A percentile compares a stretch with the other conserved stretches of the same genome.
These are phyloP conservation scores for Lepus timidus DNA, from an alignment of 2,113 vertebrate species.

Conservation along the genomic window DNA sequence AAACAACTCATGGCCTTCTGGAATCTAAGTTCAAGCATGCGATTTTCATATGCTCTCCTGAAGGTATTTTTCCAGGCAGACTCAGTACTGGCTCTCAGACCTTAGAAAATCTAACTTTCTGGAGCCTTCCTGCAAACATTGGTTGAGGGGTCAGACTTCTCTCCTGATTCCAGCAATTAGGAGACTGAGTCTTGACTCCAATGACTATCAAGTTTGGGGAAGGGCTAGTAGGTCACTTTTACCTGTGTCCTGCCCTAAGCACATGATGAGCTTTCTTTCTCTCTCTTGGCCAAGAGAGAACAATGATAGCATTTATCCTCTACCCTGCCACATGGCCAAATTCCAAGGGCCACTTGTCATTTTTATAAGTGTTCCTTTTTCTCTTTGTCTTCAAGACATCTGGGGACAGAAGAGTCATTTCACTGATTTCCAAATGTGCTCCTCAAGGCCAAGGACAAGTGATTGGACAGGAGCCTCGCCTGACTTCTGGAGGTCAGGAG, in stretches of 20 bases:
- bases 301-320: slow-evolving; percentile 58
- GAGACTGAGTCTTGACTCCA: neutral
- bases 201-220: slow-evolving; percentile 45
- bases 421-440: slow-evolving; percentile 9
- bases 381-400: slow-evolving; percentile 70
- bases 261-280: slow-evolving; percentile 33
- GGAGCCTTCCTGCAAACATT: neutral
- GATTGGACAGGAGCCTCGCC: neutral
- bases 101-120: neutral
- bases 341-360: slow-evolving; percentile 82
- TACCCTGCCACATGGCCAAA: slow-evolving; percentile 57
- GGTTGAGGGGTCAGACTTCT: accelerated
- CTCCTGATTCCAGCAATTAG: slow-evolving; percentile 54
- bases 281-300: slow-evolving; percentile 59
- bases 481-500: neutral
- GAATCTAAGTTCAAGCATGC: neutral
- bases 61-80: neutral
- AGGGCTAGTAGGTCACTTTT: neutral
- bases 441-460: slow-evolving; percentile 1
- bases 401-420: slow-evolving; percentile 35
- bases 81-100: neutral
- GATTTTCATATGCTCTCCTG: neutral
- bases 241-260: neutral
- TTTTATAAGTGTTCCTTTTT: slow-evolving; percentile 72
- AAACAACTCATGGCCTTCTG: accelerated